Conservation (phyloP, 2,888 invertebrate genomes). For the Drosophila phalerata region DNA sequence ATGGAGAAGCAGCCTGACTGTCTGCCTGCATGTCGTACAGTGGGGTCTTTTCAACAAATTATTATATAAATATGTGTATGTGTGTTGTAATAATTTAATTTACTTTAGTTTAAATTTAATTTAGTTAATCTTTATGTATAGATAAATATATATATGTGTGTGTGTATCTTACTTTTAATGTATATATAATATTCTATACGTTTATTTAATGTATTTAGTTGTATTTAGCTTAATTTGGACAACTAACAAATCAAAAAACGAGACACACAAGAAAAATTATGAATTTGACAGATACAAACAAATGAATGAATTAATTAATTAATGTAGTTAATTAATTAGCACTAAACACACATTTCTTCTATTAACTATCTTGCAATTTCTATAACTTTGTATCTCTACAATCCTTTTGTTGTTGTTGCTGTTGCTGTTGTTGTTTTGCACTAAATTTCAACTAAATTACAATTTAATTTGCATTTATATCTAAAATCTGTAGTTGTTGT, state of each 20-base stretch:
- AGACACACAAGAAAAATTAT: constrained; percentile 25
- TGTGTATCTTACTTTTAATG: constrained; percentile 25
- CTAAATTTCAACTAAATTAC: constrained; percentile 83
- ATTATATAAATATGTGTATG: constrained; percentile 38
- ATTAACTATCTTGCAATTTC: constrained; percentile 7
- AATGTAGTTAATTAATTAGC: constrained; percentile 54
- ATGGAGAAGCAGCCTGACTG: constrained; percentile 8
- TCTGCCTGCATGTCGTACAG: constrained; percentile 10
- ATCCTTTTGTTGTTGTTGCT: background rate
- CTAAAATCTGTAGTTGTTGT: constrained; percentile 43
- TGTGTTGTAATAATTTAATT: constrained; percentile 39
- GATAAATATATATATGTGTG: constrained; percentile 12
- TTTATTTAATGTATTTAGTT: background rate
- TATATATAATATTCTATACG: constrained; percentile 10
- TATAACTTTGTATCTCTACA: background rate
- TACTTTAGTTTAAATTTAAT: constrained; percentile 47
- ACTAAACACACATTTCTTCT: constrained; percentile 41
- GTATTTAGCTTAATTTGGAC: background rate
- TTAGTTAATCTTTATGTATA: constrained; percentile 29
- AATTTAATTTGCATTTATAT: constrained; percentile 69
- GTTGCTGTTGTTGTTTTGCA: constrained; percentile 63
- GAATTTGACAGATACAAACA: constrained; percentile 3
- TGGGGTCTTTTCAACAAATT: constrained; percentile 16
- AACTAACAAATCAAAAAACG: constrained; percentile 29
- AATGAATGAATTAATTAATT: background rate